Conservation (phyloP, 2,888 invertebrate species). For the Lordiphosa fenestrarum region DNA sequence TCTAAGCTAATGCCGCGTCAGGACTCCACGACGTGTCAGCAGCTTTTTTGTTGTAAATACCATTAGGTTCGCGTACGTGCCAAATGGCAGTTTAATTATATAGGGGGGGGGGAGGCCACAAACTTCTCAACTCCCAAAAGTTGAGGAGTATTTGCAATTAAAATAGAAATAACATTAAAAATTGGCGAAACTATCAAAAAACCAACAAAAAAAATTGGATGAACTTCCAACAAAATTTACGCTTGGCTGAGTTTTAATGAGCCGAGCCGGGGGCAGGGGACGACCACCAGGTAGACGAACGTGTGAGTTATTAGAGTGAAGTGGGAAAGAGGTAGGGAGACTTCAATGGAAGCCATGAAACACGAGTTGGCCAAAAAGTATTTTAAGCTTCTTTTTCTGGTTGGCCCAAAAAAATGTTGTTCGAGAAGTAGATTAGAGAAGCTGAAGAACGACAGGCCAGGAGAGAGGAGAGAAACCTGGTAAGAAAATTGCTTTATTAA, state of each 20-base stretch:
- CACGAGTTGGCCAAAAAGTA: not conserved
- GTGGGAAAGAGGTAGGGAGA: not conserved
- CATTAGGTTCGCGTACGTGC: conserved; percentile 67
- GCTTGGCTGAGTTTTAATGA: conserved; percentile 14
- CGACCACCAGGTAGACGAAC: conserved; percentile 5
- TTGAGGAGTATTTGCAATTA: conserved; percentile 38
- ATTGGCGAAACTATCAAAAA: conserved; percentile 17
- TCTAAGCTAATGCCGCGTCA: conserved; percentile 5
- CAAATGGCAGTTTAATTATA: conserved; percentile 69
- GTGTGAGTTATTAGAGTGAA: conserved; percentile 13
- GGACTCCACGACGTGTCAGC: conserved; percentile 40
- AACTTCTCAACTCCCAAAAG: conserved; percentile 17
- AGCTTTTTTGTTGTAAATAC: conserved; percentile 58
- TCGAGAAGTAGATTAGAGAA: conserved; percentile 8
- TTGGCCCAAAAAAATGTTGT: not conserved
- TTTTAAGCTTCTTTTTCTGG: conserved; percentile 3
- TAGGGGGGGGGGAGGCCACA: conserved; percentile 14
- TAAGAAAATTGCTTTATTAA: not conserved
- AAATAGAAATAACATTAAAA: conserved; percentile 42
- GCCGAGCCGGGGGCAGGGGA: conserved; percentile 1
- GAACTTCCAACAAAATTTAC: conserved; percentile 9
- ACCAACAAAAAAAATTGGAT: conserved; percentile 13
- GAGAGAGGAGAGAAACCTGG: not conserved
- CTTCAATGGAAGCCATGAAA: not conserved
- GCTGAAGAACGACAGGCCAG: not conserved